phyloP scores from a whole-genome alignment of 2,888 invertebrate species.

The Drosophila mayaguana region DNA sequence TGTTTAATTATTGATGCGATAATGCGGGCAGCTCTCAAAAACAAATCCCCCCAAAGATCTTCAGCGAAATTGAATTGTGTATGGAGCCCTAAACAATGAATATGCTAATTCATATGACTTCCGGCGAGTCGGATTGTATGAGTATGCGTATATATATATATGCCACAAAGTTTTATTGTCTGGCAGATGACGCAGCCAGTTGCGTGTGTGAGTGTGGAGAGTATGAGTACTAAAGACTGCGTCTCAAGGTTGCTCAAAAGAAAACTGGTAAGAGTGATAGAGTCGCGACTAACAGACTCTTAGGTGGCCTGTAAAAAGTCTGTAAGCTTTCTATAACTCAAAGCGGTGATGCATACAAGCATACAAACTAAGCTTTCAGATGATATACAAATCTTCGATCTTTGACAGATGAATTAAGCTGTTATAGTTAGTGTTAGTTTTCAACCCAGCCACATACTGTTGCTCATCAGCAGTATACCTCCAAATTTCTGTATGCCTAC shows the following conservation, averaged over 20 bases:
- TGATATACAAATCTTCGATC: neutral
- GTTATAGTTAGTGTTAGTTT: neutral
- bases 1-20: constrained; percentile 54
- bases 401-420: too few relatives aligned
- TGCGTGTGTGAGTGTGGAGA: constrained; percentile 24
- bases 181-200: constrained; percentile 57
- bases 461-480: neutral
- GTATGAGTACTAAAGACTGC: constrained; percentile 36
- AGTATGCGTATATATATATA: neutral
- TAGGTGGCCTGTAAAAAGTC: neutral
- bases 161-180: constrained; percentile 14
- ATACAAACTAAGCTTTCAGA: neutral
- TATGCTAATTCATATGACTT: constrained; percentile 61
- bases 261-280: neutral
- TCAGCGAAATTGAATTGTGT: constrained; percentile 48
- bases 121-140: constrained; percentile 49
- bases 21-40: constrained; percentile 20
- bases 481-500: neutral
- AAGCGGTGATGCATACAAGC: too few relatives aligned
- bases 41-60: neutral
- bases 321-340: neutral
- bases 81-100: constrained; percentile 41
- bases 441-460: neutral
- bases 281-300: neutral
- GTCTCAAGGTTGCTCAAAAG: constrained; percentile 61